Percentiles rank a stretch among this genome's conserved stretches.
Conservation (phyloP, 1,140 invertebrate species). For the Zaprionus davidi region DNA sequence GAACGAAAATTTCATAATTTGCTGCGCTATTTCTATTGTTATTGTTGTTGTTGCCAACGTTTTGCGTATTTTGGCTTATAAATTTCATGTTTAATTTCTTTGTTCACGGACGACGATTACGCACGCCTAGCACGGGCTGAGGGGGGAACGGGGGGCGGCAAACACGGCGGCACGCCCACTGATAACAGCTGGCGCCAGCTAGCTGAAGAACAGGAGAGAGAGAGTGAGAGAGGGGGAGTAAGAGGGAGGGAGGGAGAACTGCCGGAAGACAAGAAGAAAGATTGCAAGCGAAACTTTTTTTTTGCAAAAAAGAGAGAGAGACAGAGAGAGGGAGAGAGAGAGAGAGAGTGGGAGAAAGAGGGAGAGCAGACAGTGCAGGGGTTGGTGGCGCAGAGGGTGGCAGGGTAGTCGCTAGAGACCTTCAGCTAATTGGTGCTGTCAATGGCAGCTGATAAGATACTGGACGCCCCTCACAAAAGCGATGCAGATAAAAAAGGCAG, state of each 20-base stretch:
- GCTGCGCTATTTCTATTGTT: slow-evolving; percentile 7
- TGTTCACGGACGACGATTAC: slow-evolving; percentile 37
- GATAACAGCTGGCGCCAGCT: slow-evolving; percentile 41
- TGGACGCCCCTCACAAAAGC: slow-evolving; percentile 24
- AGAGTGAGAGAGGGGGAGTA: too few species aligned
- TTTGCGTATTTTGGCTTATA: slow-evolving; percentile 16
- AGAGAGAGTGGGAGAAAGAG: neutral
- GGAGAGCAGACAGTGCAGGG: neutral
- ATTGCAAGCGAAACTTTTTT: slow-evolving; percentile 14
- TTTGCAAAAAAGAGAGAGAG: neutral
- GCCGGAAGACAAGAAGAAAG: slow-evolving; percentile 29
- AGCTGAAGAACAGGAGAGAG: neutral
- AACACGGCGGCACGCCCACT: slow-evolving; percentile 21
- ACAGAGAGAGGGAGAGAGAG: neutral
- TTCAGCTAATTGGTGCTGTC: slow-evolving; percentile 42
- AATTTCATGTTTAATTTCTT: slow-evolving; percentile 42
- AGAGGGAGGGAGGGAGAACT: neutral
- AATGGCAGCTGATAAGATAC: slow-evolving; percentile 49
- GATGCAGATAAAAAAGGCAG: slow-evolving; percentile 35
- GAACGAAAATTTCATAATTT: slow-evolving; percentile 54
- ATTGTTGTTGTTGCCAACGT: slow-evolving; percentile 5
- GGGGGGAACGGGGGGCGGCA: neutral
- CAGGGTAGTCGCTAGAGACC: slow-evolving; percentile 10
- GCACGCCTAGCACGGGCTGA: slow-evolving; percentile 8
- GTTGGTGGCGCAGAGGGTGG: neutral